phyloP scores from a whole-genome alignment of 1,140 invertebrate species.

The Dendrolimus kikuchii region DNA sequence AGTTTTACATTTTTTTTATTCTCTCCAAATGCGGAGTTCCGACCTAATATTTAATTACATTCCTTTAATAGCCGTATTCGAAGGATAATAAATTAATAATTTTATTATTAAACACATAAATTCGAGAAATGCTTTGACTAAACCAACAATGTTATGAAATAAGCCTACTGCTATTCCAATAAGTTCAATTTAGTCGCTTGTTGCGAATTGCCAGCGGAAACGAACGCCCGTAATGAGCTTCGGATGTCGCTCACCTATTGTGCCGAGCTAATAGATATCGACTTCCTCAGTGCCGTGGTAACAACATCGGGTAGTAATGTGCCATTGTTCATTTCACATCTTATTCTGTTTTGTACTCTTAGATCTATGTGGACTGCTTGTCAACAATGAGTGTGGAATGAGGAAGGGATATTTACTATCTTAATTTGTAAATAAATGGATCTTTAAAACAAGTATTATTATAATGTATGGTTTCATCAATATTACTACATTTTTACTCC shows the following conservation, averaged over 20 bases:
- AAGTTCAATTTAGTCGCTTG: conserved; percentile 39
- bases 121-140: too few relatives aligned
- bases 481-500: too few relatives aligned
- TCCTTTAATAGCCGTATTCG: too few relatives aligned
- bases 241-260: conserved; percentile 70
- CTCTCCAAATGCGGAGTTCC: too few relatives aligned
- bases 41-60: too few relatives aligned
- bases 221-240: conserved; percentile 65
- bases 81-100: too few relatives aligned
- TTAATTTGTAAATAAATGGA: too few relatives aligned
- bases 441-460: too few relatives aligned
- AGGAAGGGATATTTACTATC: too few relatives aligned
- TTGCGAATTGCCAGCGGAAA: conserved; percentile 64
- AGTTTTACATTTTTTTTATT: too few relatives aligned
- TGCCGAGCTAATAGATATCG: conserved; percentile 67
- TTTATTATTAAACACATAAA: too few relatives aligned
- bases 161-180: conserved; percentile 21
- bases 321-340: conserved; percentile 57
- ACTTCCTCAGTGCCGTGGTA: conserved; percentile 62
- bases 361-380: conserved; percentile 40
- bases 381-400: conserved; percentile 11
- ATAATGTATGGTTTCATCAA: too few relatives aligned
- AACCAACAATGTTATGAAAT: conserved; percentile 6
- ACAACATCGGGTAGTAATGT: conserved; percentile 49
- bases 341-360: conserved; percentile 46